Conservation (phyloP, 1,140 invertebrate species). For the Coptotermes formosanus region DNA sequence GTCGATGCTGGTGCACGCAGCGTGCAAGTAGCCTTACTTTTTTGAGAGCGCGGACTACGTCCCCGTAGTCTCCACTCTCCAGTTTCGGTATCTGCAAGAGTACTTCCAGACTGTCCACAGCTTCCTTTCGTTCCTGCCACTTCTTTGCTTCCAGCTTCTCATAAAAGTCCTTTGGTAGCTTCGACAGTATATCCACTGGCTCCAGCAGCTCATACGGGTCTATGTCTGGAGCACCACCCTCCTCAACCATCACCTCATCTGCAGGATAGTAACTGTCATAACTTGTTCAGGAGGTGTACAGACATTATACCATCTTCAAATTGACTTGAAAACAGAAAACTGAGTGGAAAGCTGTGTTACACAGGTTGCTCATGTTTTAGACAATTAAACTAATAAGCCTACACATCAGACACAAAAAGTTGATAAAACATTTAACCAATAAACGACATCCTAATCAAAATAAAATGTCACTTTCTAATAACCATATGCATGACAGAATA, state of each 20-base stretch:
- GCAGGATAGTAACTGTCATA: neutral
- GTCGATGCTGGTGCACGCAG: conserved; percentile 11
- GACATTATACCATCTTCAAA: neutral
- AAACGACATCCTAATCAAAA: too few relatives aligned
- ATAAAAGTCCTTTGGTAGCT: conserved; percentile 94
- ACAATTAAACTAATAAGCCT: too few relatives aligned
- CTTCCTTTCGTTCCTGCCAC: conserved; percentile 95
- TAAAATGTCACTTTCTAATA: too few relatives aligned
- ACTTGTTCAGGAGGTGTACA: neutral
- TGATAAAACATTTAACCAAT: too few relatives aligned
- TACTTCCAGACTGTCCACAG: conserved; percentile 76
- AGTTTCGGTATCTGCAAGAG: conserved; percentile 80
- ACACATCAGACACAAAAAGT: too few relatives aligned
- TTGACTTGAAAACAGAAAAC: too few relatives aligned
- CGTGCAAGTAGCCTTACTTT: conserved; percentile 62
- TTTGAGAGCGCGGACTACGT: conserved; percentile 81
- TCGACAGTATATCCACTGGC: conserved; percentile 88
- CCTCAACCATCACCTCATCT: conserved; percentile 43
- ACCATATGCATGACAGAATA: too few relatives aligned
- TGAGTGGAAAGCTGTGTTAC: too few relatives aligned
- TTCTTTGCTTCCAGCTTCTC: conserved; percentile 95
- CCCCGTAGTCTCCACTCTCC: conserved; percentile 89
- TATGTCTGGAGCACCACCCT: conserved; percentile 65
- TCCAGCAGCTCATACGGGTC: conserved; percentile 90
- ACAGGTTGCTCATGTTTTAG: too few relatives aligned